phyloP scores from a whole-genome alignment of 1,140 invertebrate genomes.

The Cheumatopsyche charites region DNA sequence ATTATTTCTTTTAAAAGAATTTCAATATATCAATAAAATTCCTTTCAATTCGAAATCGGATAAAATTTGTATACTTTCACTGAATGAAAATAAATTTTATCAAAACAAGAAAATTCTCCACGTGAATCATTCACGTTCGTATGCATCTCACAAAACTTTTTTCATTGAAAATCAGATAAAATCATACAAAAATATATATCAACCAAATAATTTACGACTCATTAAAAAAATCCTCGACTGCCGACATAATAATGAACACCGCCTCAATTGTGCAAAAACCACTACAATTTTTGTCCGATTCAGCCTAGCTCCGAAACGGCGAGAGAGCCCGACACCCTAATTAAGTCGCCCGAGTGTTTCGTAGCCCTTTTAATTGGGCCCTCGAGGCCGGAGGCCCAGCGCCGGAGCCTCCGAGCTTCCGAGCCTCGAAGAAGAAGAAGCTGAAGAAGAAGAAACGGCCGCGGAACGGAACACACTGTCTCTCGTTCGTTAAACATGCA shows the following conservation, averaged over 20 bases:
- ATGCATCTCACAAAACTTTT: no score
- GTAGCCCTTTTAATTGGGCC: conserved; percentile 38
- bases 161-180: background rate
- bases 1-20: background rate
- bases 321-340: conserved; percentile 3
- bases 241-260: background rate
- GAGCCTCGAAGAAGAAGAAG: conserved; percentile 5
- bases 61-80: conserved; percentile 4
- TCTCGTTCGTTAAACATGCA: conserved; percentile 42
- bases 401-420: no score
- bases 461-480: conserved; percentile 10
- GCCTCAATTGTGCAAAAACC: background rate
- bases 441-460: background rate
- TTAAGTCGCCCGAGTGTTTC: conserved; percentile 19
- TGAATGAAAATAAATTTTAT: background rate
- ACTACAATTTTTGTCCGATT: background rate
- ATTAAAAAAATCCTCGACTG: no score
- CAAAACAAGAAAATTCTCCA: no score
- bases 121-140: no score
- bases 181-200: background rate
- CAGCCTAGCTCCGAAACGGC: background rate
- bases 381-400: conserved; percentile 12
- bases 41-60: conserved; percentile 13
- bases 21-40: background rate
- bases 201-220: no score